phyloP scores from a whole-genome alignment of 2,797 vertebrate species.

The Perodicticus potto region DNA sequence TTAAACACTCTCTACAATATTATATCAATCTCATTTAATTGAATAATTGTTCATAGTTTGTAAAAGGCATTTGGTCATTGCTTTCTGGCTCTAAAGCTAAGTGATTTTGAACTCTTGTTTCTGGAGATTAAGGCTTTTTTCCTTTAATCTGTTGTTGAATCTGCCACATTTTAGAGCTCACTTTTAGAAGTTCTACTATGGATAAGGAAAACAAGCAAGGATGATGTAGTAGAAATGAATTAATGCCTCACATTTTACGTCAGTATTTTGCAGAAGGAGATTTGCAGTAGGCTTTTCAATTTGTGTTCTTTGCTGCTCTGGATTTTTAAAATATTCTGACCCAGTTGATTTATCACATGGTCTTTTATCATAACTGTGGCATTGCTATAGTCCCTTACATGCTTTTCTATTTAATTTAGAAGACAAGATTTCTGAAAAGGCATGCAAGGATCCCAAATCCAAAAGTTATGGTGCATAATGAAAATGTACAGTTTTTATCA shows the following conservation, averaged over 20 bases:
- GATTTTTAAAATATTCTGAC: constrained; percentile 53
- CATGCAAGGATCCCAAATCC: neutral
- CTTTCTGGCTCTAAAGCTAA: neutral
- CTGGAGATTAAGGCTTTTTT: neutral
- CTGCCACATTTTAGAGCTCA: neutral
- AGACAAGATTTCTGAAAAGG: constrained; percentile 33
- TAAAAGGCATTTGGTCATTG: neutral
- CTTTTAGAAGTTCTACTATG: constrained; percentile 21
- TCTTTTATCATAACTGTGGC: neutral
- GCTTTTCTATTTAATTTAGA: constrained; percentile 53
- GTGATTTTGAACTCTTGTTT: constrained; percentile 61
- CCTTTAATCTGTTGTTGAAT: neutral
- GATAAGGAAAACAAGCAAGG: neutral
- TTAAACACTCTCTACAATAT: neutral
- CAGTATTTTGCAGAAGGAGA: constrained; percentile 8
- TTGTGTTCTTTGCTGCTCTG: constrained; percentile 47
- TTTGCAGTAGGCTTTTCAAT: constrained; percentile 1
- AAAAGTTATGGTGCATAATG: neutral
- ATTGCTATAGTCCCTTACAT: neutral
- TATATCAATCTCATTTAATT: neutral
- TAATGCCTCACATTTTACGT: neutral
- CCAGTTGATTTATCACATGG: neutral
- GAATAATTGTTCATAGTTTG: constrained; percentile 12
- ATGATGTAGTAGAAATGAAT: neutral
- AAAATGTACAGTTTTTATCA: neutral